Evolutionary conservation across 1,140 invertebrate genomes (phyloP), one percentile per base, ranked within the genome.

Genomic region (Drosophila arawakana): DNA sequence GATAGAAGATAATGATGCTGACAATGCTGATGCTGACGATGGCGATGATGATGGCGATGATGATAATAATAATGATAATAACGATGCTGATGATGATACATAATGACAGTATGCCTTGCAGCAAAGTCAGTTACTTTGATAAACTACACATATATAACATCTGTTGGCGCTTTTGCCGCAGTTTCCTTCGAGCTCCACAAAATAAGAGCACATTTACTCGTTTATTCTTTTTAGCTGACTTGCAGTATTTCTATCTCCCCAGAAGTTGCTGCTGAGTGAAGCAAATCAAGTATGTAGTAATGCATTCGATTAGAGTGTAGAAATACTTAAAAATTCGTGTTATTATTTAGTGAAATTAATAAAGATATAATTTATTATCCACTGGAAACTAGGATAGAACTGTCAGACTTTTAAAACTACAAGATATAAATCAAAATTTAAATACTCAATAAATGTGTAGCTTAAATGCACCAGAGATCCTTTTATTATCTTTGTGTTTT

Each of bases 51-150:
- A 34, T 67, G 54, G 41, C 39, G 50, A 55, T 18, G 50, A 50
- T 35, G 43, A n/a, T 44, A 35, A 35, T 37, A 37, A 30, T 37
- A 39, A 11, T 70, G 52, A 34, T 68, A 46, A n/a, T 66, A 65
- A 46, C 66, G 78, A 46, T 58, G 62, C 18, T 68, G 69, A 59
- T 81, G 80, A 76, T 82, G 76, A 77, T 73, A 47, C 70, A 75
- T 75, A 82, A 83, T 83, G 72, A 79, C 76, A 78, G 72, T 76
- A 67, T 76, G 47, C 69, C 67, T 66, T 25, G 65, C 68, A 47
- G 71, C 71, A 52, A 70, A 76, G 76, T 76, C 63, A 83, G 72
- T 73, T 65, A 47, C 80, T 76, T 76, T 82, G 76, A 78, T 83
- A 74, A 78, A 81, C 79, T 78, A 44, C 74, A 78, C 73, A 66